Percentiles rank a stretch among this genome's conserved stretches.
Conservation (phyloP, 2,113 vertebrate species). For the Callopanchax toddi region DNA sequence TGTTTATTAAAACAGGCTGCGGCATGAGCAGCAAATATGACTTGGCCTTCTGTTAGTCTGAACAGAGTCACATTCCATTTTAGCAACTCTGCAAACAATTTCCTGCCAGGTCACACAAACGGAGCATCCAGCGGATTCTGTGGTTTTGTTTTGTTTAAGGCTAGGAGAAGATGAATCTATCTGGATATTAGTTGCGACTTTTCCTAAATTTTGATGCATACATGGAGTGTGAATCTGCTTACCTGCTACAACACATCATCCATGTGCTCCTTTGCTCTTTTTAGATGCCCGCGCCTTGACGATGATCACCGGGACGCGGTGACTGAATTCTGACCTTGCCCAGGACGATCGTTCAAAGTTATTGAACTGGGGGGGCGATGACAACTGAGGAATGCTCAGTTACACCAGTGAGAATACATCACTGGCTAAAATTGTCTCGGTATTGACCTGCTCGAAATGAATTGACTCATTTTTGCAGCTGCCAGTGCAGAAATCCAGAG, state of each 20-base stretch:
- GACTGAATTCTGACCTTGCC: slow-evolving; percentile 77
- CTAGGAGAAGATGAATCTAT: slow-evolving; percentile 3
- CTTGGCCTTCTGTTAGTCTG: not conserved
- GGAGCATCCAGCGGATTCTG: slow-evolving; percentile 11
- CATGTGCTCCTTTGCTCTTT: slow-evolving; percentile 46
- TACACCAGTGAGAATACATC: slow-evolving; percentile 73
- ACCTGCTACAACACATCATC: slow-evolving; percentile 1
- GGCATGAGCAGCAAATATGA: slow-evolving; percentile 20
- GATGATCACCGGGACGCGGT: slow-evolving; percentile 58
- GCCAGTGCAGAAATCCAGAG: slow-evolving; percentile 35
- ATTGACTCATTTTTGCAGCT: slow-evolving; percentile 56
- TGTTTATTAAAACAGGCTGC: slow-evolving; percentile 24
- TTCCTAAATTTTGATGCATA: not conserved
- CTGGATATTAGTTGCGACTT: not conserved
- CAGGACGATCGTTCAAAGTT: slow-evolving; percentile 76
- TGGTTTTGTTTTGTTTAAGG: not conserved
- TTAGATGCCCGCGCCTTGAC: slow-evolving; percentile 26
- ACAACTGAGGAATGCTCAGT: slow-evolving; percentile 78
- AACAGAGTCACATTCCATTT: slow-evolving; percentile 23
- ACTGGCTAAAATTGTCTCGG: slow-evolving; percentile 74
- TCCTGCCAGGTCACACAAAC: slow-evolving; percentile 25
- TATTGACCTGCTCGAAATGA: slow-evolving; percentile 76
- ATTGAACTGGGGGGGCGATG: slow-evolving; percentile 72
- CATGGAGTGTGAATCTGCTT: not conserved
- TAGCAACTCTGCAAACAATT: slow-evolving; percentile 24